A percentile compares a stretch with the other conserved stretches of the same genome.
Conservation (phyloP, 2,888 invertebrate species). For the Drosophila multiciliata region DNA sequence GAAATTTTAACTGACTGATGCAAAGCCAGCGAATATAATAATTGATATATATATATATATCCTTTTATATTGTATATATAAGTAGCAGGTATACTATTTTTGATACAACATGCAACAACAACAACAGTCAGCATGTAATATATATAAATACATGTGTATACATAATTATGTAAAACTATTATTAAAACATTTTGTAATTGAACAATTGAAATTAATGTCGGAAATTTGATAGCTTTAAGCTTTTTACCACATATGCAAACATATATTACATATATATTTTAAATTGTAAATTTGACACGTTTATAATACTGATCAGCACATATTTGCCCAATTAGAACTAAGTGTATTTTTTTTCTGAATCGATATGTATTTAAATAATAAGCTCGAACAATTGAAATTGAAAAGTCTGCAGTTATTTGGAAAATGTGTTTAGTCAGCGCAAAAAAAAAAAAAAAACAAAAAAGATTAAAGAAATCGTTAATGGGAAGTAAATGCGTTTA, state of each 20-base stretch:
- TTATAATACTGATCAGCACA: conserved; percentile 45
- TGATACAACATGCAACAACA: conserved; percentile 36
- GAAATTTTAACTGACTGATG: conserved; percentile 59
- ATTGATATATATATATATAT: conserved; percentile 15
- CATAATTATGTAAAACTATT: neutral
- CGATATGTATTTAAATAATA: conserved; percentile 38
- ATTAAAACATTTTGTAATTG: conserved; percentile 23
- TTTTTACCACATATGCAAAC: conserved; percentile 10
- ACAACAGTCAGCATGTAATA: conserved; percentile 14
- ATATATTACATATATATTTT: neutral
- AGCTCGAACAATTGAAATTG: conserved; percentile 51
- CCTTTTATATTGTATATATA: conserved; percentile 5
- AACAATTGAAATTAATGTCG: conserved; percentile 51
- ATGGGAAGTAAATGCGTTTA: conserved; percentile 28
- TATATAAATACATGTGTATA: conserved; percentile 7
- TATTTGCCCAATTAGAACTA: conserved; percentile 36
- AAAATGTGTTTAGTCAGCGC: conserved; percentile 39
- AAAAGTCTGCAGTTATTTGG: conserved; percentile 52
- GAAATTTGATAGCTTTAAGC: conserved; percentile 34
- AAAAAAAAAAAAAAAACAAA: neutral
- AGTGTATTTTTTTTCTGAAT: conserved; percentile 10
- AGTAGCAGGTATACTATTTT: conserved; percentile 46
- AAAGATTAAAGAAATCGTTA: conserved; percentile 7
- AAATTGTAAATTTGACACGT: conserved; percentile 9
- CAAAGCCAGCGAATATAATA: conserved; percentile 52